Base-by-base conservation (phyloP, 1,140 invertebrate species). In the Lerema accius region DNA sequence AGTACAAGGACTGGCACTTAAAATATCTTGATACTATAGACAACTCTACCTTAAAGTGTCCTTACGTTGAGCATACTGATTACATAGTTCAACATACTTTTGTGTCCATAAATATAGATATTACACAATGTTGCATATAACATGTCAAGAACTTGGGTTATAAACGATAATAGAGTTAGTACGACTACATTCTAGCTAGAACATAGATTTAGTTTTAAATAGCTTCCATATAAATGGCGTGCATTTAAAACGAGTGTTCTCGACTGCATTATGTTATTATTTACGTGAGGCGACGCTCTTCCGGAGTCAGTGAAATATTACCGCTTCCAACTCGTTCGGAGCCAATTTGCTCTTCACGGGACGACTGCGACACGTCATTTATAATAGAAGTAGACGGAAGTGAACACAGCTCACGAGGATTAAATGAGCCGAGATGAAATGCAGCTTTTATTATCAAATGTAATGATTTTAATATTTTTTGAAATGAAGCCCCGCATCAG, bases 251-350 rank as follows among this genome's bases (percentile, higher is more conserved):
- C 9, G 51, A 56, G 51, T 56, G 51, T 46, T 19, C 19, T 10
- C 19, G n/a, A 46, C 19, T 46, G 45, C 51, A 56, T 56, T 56
- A 56, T 56, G 23, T 56, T 56, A 55, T 55, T 55, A 56, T 43
- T 56, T 56, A 56, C 51, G 40, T 43, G 39, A 56, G 19, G 39
- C 51, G 40, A 56, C 51, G 35, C 23, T 56, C 39, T 56, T 56
- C 51, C 51, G 51, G 39, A 43, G 19, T 43, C 51, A 16, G 49
- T 56, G 51, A 56, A 56, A 56, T 56, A 56, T 56, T 43, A 56
- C 51, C 23, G 37, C 32, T 42, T 14, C 39, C 39, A 6, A 10
- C 14, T 19, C 2, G 9, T 48, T 48, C 19, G 19, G 6, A 4
- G 4, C 4, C 5, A 13, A n/a, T 56, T 56, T 32, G 35, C 13